These are phyloP conservation scores for Cataglyphis cursor DNA, from an alignment of 2,888 invertebrate genomes.

Conservation along the genomic window DNA sequence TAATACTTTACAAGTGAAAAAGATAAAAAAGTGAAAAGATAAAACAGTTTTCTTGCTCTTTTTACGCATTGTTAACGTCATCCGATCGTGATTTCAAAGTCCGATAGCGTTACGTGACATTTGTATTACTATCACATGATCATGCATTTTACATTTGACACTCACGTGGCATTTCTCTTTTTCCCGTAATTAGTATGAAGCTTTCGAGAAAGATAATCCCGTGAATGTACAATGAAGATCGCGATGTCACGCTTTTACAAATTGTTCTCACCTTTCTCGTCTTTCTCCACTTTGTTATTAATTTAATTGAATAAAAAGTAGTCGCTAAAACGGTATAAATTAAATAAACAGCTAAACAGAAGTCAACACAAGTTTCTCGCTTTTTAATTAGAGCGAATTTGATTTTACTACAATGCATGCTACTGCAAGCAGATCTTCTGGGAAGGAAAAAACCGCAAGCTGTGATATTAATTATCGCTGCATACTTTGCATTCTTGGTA, in stretches of 20 bases:
- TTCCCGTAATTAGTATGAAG: slow-evolving; percentile 37
- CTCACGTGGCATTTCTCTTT: slow-evolving; percentile 31
- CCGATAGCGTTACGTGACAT: slow-evolving; percentile 13
- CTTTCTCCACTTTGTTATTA: slow-evolving; percentile 15
- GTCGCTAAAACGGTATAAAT: slow-evolving; percentile 16
- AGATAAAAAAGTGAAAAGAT: background rate
- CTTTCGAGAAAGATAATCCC: slow-evolving; percentile 15
- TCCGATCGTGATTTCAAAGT: slow-evolving; percentile 2
- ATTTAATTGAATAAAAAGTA: slow-evolving; percentile 10
- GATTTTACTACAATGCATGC: background rate
- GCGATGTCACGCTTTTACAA: slow-evolving; percentile 52
- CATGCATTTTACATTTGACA: slow-evolving; percentile 32
- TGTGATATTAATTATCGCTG: slow-evolving; percentile 45
- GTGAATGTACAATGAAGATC: background rate
- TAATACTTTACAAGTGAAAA: background rate
- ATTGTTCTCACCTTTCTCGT: slow-evolving; percentile 31
- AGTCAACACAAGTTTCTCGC: slow-evolving; percentile 3
- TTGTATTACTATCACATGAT: slow-evolving; percentile 17
- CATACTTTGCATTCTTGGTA: background rate
- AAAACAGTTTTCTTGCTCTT: background rate
- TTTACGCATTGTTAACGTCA: background rate
- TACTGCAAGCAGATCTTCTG: background rate
- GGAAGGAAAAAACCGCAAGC: slow-evolving; percentile 9
- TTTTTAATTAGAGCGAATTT: slow-evolving; percentile 45
- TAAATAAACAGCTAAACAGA: slow-evolving; percentile 1